phyloP scores from a whole-genome alignment of 2,888 invertebrate genomes.

The Thymelicus lineola region DNA sequence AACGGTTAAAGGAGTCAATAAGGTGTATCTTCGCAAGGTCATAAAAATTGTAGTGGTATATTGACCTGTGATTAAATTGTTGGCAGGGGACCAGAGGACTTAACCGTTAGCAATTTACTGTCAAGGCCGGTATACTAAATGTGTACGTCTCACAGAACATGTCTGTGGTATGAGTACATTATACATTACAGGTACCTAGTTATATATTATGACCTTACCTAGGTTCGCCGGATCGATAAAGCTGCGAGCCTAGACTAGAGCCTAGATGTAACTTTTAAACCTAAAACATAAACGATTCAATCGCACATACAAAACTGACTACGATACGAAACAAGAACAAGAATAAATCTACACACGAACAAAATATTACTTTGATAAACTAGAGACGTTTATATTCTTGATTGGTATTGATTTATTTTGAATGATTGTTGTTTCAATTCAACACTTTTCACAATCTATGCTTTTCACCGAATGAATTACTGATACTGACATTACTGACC shows the following conservation, averaged over 20 bases:
- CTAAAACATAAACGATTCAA: background rate
- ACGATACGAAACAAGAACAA: too few species aligned
- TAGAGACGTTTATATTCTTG: background rate
- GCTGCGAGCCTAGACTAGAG: background rate
- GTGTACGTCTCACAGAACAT: too few species aligned
- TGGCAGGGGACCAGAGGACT: conserved; percentile 53
- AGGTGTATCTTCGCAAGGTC: conserved; percentile 11
- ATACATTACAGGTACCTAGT: background rate
- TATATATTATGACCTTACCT: conserved; percentile 7
- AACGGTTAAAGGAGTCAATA: background rate
- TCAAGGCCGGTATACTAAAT: conserved; percentile 21
- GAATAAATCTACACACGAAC: too few species aligned
- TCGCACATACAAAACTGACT: too few species aligned
- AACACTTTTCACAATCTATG: background rate
- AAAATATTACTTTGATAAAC: too few species aligned
- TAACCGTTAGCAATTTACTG: conserved; percentile 24
- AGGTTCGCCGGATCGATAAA: conserved; percentile 29
- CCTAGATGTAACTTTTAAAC: conserved; percentile 5
- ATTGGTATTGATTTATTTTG: conserved; percentile 17
- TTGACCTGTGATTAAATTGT: conserved; percentile 39
- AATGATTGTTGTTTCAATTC: conserved; percentile 22
- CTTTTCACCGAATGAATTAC: background rate
- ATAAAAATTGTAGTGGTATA: conserved; percentile 8
- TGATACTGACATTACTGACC: too few species aligned
- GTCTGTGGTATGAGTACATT: background rate